Base-by-base conservation (phyloP, 2,113 vertebrate genomes). In the Lichenostomus cassidix region DNA sequence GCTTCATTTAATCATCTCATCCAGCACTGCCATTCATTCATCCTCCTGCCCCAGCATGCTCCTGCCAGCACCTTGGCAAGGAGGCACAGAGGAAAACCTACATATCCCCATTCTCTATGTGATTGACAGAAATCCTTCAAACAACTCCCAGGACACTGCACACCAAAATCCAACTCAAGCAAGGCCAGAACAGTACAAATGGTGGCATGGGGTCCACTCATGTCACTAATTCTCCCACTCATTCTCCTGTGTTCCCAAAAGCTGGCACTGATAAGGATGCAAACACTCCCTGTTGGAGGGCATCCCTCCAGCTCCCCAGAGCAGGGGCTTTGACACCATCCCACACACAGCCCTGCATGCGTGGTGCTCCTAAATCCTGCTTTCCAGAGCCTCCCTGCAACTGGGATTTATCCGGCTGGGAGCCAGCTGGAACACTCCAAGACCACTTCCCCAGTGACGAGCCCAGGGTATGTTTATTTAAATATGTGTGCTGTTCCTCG, bases 321-420 rank as follows among this genome's bases (percentile, higher is more conserved):
- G 12, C 41, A 28, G 39, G 6, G 12, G 28, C 25, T 82, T 21
- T 50, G 47, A n/a, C 18, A n/a, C 15, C 8, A 0, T 25, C 37
- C 41, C 0, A 0, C 73, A 27, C 31, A 15, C 63, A 75, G 81
- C 29, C 21, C 75, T 39, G 18, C 18, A 6, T 0, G 1, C 37
- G 3, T 1, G 1, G 3, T 52, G 29, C 15, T 63, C 80, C 76
- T 62, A 60, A 28, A 78, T 19, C 37, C 49, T 33, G 41, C 53
- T 50, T 41, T 16, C 20, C 42, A 2, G 0, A 2, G n/a, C n/a
- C 64, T 52, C 60, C 28, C 69, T 42, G 69, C 31, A 28, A 1
- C 41, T 28, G 49, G 41, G 41, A 16, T 22, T 49, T 13, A 7
- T 1, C 12, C 33, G 20, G 46, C 23, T 39, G 28, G 28, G 23